Evolutionary conservation across 1,140 invertebrate genomes (phyloP), one percentile per base, ranked within the genome.

Genomic region (Druon quercuslanigerum): DNA sequence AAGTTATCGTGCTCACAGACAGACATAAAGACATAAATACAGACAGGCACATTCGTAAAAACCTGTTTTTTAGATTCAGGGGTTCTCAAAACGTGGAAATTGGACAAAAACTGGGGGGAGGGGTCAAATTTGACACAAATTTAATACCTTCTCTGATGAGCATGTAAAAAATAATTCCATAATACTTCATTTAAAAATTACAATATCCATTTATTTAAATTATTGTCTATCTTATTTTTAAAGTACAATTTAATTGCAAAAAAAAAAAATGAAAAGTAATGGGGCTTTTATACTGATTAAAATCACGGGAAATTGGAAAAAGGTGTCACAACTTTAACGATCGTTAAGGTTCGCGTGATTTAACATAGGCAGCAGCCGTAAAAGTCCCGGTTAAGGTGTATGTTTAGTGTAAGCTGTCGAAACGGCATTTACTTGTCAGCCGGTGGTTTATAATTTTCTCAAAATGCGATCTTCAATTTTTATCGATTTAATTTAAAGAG

Each of bases 261-360:
- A 17, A 11, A 57, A 57, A 13, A 66, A 40, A 16, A 25, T 40
- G 16, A 40, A 66, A 66, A 66, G 13, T 3, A 33, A 33, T 66
- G 25, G 16, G 25, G 19, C 33, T 66, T 66, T 12, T 13, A 0
- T 57, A 13, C 25, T 12, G 11, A 66, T 14, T 66, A 40, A 20
- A 40, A 66, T 33, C 20, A 66, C 25, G 57, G 25, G 20, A 40
- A 40, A 66, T 66, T 40, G 57, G 57, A 66, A 33, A 33, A 66
- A 66, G 57, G 57, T 40, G 57, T 66, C 57, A 66, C 57, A 66
- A 66, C 57, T 66, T 40, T 40, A 66, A 66, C 57, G 57, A 66
- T 33, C 25, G 25, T 66, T 66, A 33, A 14, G 33, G 57, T 66
- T 40, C 57, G 57, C 57, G 57, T 66, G 57, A 66, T 66, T 66